Evolutionary conservation across 1,140 invertebrate species (phyloP).

Genomic region (Vanessa atalanta): DNA sequence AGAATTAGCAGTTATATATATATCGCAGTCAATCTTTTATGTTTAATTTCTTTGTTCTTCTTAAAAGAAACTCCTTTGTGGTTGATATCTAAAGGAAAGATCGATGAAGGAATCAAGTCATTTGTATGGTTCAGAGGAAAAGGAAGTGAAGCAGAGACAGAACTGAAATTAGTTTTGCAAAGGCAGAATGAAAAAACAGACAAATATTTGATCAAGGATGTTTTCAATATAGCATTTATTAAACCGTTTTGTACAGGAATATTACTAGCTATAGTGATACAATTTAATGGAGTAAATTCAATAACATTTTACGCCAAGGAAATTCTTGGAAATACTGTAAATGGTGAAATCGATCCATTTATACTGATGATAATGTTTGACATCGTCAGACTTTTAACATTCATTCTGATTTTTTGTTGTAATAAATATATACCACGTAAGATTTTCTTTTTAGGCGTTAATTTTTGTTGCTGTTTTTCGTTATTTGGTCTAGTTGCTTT

Average conservation of each 20-base stretch:
- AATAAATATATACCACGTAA: slow-evolving; percentile 52
- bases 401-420: slow-evolving; percentile 42
- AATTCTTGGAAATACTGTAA: slow-evolving; percentile 51
- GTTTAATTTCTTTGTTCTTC: slow-evolving; percentile 36
- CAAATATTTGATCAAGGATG: slow-evolving; percentile 35
- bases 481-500: slow-evolving; percentile 49
- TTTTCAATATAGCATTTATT: slow-evolving; percentile 42
- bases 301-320: slow-evolving; percentile 58
- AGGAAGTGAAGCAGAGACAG: slow-evolving; percentile 41
- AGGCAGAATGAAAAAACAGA: slow-evolving; percentile 42
- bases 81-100: slow-evolving; percentile 54
- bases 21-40: slow-evolving; percentile 35
- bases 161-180: slow-evolving; percentile 46
- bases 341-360: slow-evolving; percentile 47
- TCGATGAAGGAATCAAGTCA: slow-evolving; percentile 44
- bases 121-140: slow-evolving; percentile 52
- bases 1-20: slow-evolving; percentile 48
- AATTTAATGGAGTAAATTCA: slow-evolving; percentile 54
- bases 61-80: slow-evolving; percentile 60
- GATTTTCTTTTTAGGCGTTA: slow-evolving; percentile 42
- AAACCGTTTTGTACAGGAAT: slow-evolving; percentile 43
- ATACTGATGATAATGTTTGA: slow-evolving; percentile 50
- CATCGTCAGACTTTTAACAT: slow-evolving; percentile 42
- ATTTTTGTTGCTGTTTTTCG: slow-evolving; percentile 42
- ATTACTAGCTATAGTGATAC: slow-evolving; percentile 35